Base-by-base conservation (phyloP, 2,888 invertebrate species). In the Myopa tessellatipennis region DNA sequence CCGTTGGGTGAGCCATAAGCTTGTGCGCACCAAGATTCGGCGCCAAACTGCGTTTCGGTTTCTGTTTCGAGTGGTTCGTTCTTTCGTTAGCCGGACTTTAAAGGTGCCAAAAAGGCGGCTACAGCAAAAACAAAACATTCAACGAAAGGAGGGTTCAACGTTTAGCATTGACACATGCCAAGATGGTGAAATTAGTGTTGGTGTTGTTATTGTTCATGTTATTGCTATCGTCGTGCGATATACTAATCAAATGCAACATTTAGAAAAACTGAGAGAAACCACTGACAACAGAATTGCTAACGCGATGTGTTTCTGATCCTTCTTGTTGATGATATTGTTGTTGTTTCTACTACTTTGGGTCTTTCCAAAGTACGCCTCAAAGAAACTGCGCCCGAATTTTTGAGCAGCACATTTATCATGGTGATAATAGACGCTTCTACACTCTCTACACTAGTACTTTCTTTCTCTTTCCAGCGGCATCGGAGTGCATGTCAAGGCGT, bases 61-160 rank as follows among this genome's bases (percentile, higher is more conserved):
- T 8, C 16, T 26, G 18, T 68, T 50, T 10, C n/a, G 7, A 45
- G 38, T 45, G 68, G 7, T 68, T 38, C 52, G 10, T 18, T 50
- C 40, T n/a, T 67, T n/a, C 16, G 40, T 14, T 16, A n/a, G 36
- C 38, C 67, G 40, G 67, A 67, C 38, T 67, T 72, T 34, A 8
- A 55, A 65, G 78, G 78, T 76, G 78, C 78, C 78, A 76, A 60
- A 55, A 67, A 76, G 73, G 60, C 76, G 78, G 76, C 76, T 60
- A 61, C 76, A 76, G 14, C 52, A 26, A 55, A 34, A 52, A 36
- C 3, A 50, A 34, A 55, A n/a, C 55, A 38, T 65, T 63, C 26
- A 26, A 36, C 14, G 1, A 61, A 60, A 38, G 14, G 45, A 36
- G 10, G 45, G 70, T 74, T 79, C 74, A 76, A 74, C 36, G 74